phyloP scores from a whole-genome alignment of 1,140 invertebrate genomes.

The Penaeus chinensis region DNA sequence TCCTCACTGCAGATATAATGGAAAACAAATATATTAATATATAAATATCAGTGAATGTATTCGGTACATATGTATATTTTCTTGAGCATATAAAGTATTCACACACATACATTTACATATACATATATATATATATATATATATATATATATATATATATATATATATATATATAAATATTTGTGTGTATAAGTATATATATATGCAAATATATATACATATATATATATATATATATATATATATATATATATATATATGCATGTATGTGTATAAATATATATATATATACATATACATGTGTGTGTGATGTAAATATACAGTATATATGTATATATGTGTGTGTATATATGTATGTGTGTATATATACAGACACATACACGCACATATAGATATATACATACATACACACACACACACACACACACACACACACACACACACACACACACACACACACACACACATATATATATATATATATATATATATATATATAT shows the following conservation, averaged over 20 bases:
- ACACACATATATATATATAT: conserved; percentile 2
- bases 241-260: conserved; percentile 17
- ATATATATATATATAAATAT: conserved; percentile 11
- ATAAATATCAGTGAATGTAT: conserved; percentile 13
- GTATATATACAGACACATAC: conserved; percentile 9
- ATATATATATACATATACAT: conserved; percentile 20
- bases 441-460: too few species aligned
- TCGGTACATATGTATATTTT: conserved; percentile 14
- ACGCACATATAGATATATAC: background rate
- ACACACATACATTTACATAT: background rate
- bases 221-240: conserved; percentile 26
- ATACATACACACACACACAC: background rate
- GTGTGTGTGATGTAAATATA: background rate
- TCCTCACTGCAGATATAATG: background rate
- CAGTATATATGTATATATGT: conserved; percentile 6
- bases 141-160: conserved; percentile 28
- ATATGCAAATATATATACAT: background rate
- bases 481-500: conserved; percentile 19
- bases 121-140: background rate
- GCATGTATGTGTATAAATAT: conserved; percentile 20
- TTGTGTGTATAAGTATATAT: background rate
- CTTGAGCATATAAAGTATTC: conserved; percentile 4
- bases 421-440: background rate
- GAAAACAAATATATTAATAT: background rate
- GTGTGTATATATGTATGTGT: conserved; percentile 27